These are phyloP conservation scores for Drosophila phalerata DNA, from an alignment of 2,888 invertebrate species.

Conservation along the genomic window DNA sequence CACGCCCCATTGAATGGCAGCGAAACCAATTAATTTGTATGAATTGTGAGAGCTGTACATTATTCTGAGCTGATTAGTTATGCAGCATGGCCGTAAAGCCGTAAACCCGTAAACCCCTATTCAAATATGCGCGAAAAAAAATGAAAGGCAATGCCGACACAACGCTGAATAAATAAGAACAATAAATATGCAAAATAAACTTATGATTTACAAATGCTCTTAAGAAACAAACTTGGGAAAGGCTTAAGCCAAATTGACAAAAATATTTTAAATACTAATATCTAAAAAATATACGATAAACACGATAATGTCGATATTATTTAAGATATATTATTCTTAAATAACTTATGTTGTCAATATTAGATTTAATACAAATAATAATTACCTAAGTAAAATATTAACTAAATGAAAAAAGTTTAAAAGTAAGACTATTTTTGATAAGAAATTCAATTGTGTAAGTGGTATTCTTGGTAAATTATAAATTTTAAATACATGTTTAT, in stretches of 20 bases:
- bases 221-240: not conserved
- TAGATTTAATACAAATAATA: too few species aligned
- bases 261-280: not conserved
- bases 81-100: slow-evolving; percentile 48
- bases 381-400: too few species aligned
- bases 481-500: too few species aligned
- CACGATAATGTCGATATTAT: too few species aligned
- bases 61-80: slow-evolving; percentile 67
- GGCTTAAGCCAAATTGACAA: not conserved
- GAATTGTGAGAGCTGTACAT: slow-evolving; percentile 72
- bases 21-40: slow-evolving; percentile 77
- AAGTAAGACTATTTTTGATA: too few species aligned
- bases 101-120: slow-evolving; percentile 43
- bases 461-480: too few species aligned
- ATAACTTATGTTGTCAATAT: too few species aligned
- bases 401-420: too few species aligned
- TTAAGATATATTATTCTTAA: too few species aligned
- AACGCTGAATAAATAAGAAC: slow-evolving; percentile 56
- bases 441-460: too few species aligned
- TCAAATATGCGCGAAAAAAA: slow-evolving; percentile 62
- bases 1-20: slow-evolving; percentile 65
- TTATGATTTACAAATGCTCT: slow-evolving; percentile 13
- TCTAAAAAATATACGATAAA: too few species aligned
- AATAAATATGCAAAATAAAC: not conserved
- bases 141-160: slow-evolving; percentile 61